A percentile compares a stretch with the other conserved stretches of the same genome.
Evolutionary conservation across 2,888 invertebrate species (phyloP).

Genomic region (Xylota segnis): DNA sequence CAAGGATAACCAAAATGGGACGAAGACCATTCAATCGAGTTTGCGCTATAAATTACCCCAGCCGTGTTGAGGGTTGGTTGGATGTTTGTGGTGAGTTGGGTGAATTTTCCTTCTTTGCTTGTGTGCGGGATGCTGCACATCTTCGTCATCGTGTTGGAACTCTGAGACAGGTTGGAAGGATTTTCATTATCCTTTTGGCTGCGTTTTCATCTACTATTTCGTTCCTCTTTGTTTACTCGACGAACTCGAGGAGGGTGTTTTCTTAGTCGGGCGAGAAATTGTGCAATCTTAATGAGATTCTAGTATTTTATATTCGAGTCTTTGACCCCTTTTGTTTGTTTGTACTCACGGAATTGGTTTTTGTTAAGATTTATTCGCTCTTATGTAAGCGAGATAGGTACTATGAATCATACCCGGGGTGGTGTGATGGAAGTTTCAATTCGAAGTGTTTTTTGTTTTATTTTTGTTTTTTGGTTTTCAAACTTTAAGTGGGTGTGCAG

Average conservation of each 20-base stretch:
- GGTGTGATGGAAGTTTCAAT: slow-evolving; percentile 8
- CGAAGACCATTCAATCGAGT: slow-evolving; percentile 83
- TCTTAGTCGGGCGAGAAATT: slow-evolving; percentile 24
- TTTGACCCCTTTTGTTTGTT: slow-evolving; percentile 42
- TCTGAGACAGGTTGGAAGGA: not conserved
- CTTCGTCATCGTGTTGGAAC: not conserved
- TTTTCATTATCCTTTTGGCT: slow-evolving; percentile 16
- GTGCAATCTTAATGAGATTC: slow-evolving; percentile 27
- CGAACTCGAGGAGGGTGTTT: not conserved
- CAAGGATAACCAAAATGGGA: slow-evolving; percentile 80
- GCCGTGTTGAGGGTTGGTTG: slow-evolving; percentile 84
- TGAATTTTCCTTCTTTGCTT: slow-evolving; percentile 2
- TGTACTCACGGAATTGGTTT: not conserved
- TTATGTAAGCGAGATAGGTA: not conserved
- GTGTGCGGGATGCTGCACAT: slow-evolving; percentile 42
- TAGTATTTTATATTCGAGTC: slow-evolving; percentile 20
- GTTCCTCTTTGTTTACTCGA: slow-evolving; percentile 26
- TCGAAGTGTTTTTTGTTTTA: too few relatives aligned
- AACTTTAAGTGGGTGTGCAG: not conserved
- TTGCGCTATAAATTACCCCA: slow-evolving; percentile 84
- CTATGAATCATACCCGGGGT: not conserved
- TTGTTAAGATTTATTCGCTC: not conserved
- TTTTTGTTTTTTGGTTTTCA: not conserved
- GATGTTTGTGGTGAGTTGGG: slow-evolving; percentile 84
- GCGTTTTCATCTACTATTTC: not conserved